Conservation (phyloP, 1,140 invertebrate species). For the Sesamia nonagrioides region DNA sequence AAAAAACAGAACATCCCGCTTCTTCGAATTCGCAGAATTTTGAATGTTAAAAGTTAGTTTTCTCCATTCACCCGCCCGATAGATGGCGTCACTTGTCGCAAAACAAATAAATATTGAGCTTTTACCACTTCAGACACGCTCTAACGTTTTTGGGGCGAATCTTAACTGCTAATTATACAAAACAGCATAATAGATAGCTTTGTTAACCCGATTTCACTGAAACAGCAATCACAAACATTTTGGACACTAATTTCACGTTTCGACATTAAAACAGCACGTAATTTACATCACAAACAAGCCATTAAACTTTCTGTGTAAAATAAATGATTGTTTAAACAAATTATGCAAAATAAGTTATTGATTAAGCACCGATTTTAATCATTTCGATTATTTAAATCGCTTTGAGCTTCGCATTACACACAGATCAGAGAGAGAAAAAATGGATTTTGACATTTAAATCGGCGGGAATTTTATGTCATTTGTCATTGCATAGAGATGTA, state of each 20-base stretch:
- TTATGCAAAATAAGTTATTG: conserved; percentile 44
- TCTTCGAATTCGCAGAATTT: conserved; percentile 27
- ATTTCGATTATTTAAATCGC: conserved; percentile 16
- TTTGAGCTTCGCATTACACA: not conserved
- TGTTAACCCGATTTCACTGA: conserved; percentile 62
- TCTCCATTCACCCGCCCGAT: conserved; percentile 43
- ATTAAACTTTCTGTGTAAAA: conserved; percentile 44
- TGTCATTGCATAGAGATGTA: conserved; percentile 2
- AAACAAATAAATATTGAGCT: conserved; percentile 63
- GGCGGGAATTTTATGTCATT: conserved; percentile 25
- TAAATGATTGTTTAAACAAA: conserved; percentile 46
- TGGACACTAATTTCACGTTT: conserved; percentile 44
- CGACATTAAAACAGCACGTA: conserved; percentile 43
- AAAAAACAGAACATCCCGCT: conserved; percentile 1
- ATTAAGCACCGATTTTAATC: conserved; percentile 20
- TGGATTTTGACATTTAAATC: conserved; percentile 2
- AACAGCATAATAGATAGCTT: conserved; percentile 67
- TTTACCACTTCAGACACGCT: conserved; percentile 51
- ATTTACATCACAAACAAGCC: conserved; percentile 47
- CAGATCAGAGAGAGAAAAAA: not conserved
- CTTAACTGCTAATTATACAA: conserved; percentile 64
- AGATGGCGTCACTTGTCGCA: conserved; percentile 73
- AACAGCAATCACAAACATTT: conserved; percentile 57
- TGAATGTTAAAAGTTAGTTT: conserved; percentile 27
- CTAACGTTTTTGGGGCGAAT: conserved; percentile 54